phyloP scores from a whole-genome alignment of 2,113 vertebrate genomes.

The Daubentonia madagascariensis region DNA sequence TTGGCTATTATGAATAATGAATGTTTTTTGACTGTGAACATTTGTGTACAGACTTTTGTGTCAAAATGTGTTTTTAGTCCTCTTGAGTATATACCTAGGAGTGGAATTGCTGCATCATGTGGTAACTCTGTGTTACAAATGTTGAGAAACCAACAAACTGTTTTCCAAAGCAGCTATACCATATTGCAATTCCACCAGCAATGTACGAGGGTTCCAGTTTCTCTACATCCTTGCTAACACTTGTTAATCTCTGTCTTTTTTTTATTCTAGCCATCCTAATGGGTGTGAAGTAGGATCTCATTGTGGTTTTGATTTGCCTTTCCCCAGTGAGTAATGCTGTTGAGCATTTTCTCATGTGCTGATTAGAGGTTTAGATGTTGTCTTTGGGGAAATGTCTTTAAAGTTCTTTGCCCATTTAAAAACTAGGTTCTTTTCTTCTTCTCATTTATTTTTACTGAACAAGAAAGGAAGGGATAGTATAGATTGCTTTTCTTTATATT shows the following conservation, averaged over 20 bases:
- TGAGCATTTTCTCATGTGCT: background rate
- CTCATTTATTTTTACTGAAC: background rate
- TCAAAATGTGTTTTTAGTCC: background rate
- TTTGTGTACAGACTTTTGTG: background rate
- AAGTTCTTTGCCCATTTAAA: background rate
- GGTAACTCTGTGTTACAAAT: background rate
- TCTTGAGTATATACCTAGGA: background rate
- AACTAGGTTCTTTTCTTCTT: background rate
- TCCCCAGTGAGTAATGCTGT: background rate
- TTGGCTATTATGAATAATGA: background rate
- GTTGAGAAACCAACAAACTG: background rate
- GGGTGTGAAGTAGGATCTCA: background rate
- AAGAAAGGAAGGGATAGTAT: background rate
- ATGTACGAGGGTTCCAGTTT: background rate
- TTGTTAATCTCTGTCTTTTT: background rate
- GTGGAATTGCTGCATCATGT: background rate
- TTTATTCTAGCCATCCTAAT: background rate
- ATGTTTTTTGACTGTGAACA: background rate
- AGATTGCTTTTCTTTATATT: background rate
- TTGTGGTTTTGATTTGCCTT: background rate
- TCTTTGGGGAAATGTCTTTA: background rate
- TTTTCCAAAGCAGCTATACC: background rate
- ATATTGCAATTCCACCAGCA: background rate
- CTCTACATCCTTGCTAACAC: background rate
- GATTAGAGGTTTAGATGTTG: background rate